phyloP scores from a whole-genome alignment of 2,113 vertebrate genomes.

The Odobenus rosmarus region DNA sequence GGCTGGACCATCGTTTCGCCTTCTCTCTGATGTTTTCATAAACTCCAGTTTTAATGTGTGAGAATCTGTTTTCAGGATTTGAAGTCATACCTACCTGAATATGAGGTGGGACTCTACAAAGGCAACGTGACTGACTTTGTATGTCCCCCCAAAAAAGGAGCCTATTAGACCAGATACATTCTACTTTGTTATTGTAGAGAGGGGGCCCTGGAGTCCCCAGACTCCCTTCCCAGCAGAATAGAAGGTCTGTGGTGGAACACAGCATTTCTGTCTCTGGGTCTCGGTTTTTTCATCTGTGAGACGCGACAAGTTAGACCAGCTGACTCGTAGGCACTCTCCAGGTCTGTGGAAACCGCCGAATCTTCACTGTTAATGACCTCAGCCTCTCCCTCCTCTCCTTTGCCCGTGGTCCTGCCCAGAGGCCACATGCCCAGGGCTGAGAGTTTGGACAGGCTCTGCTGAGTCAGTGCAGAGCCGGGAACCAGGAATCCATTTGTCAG shows the following conservation, averaged over 20 bases:
- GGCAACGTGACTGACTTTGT: neutral
- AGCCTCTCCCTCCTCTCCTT: slow-evolving; percentile 32
- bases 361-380: neutral
- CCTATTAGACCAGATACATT: neutral
- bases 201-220: too few species aligned
- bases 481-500: neutral
- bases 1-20: neutral
- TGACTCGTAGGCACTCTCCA: neutral
- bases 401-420: slow-evolving; percentile 46
- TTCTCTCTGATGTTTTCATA: neutral
- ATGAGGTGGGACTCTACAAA: neutral
- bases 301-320: neutral
- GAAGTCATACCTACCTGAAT: neutral
- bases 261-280: neutral
- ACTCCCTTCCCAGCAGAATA: neutral
- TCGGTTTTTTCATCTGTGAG: neutral
- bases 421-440: neutral
- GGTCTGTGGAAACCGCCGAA: neutral
- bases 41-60: neutral
- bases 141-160: neutral
- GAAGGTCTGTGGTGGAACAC: neutral
- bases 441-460: neutral
- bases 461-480: neutral
- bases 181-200: neutral
- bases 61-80: neutral